These are phyloP conservation scores for mouse (Mus musculus) DNA, from an alignment of 2,113 vertebrate genomes.

Conservation along the genomic window GRCm39 chr1:165983001-165983500, in stretches of 20 bases:
- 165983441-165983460: not conserved
- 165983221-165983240: too few species aligned
- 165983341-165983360: not conserved
- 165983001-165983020: not conserved
- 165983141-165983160: not conserved
- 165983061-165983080: not conserved
- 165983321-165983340: not conserved
- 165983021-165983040: not conserved
- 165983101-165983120: not conserved
- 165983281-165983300: too few species aligned
- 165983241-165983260: not conserved
- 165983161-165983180: not conserved
- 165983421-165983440: not conserved
- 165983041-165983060: not conserved
- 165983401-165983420: not conserved
- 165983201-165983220: too few species aligned
- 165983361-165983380: too few species aligned
- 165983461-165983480: not conserved
- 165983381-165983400: not conserved
- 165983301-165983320: not conserved
- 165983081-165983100: accelerated
- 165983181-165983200: not conserved
- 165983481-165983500: not conserved
- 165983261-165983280: not conserved
- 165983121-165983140: not conserved